A percentile compares a stretch with the other conserved stretches of the same genome.
phyloP scores from a whole-genome alignment of 2,888 invertebrate species.

The Lithophane ornitopus region DNA sequence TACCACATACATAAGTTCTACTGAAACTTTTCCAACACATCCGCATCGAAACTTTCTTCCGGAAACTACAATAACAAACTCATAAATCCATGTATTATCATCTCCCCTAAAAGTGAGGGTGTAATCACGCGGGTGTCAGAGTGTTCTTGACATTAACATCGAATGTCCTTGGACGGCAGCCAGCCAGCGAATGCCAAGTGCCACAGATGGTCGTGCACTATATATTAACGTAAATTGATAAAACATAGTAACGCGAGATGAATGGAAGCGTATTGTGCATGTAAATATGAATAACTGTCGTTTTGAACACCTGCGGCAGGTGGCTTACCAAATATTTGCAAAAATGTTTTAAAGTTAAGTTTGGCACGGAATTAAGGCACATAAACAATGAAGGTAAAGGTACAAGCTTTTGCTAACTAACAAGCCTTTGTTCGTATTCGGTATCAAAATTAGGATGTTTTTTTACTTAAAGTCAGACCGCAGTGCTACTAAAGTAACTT shows the following conservation, averaged over 20 bases:
- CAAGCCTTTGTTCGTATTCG: constrained; percentile 28
- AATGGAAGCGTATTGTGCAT: constrained; percentile 41
- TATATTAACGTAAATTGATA: constrained; percentile 64
- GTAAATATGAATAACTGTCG: constrained; percentile 35
- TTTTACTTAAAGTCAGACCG: constrained; percentile 11
- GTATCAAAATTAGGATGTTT: constrained; percentile 19
- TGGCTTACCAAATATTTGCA: constrained; percentile 19
- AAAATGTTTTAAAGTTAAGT: constrained; percentile 11
- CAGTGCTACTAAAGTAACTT: constrained; percentile 34
- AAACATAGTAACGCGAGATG: constrained; percentile 55
- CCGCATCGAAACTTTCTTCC: too few relatives aligned
- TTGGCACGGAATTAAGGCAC: constrained; percentile 22
- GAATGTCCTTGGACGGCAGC: constrained; percentile 62
- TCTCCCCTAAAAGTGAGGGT: constrained; percentile 12
- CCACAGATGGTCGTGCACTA: constrained; percentile 65
- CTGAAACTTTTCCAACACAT: background rate
- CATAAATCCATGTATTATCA: constrained; percentile 11
- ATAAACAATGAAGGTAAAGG: constrained; percentile 21
- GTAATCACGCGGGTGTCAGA: constrained; percentile 44
- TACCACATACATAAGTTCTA: background rate
- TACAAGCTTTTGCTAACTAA: constrained; percentile 10
- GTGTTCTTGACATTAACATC: constrained; percentile 72
- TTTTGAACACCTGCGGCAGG: constrained; percentile 37
- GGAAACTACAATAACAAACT: background rate
- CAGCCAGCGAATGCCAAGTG: constrained; percentile 55